Percentiles rank a stretch among this genome's conserved stretches.
phyloP scores from a whole-genome alignment of 2,888 invertebrate species.

The Malthinus flaveolus region DNA sequence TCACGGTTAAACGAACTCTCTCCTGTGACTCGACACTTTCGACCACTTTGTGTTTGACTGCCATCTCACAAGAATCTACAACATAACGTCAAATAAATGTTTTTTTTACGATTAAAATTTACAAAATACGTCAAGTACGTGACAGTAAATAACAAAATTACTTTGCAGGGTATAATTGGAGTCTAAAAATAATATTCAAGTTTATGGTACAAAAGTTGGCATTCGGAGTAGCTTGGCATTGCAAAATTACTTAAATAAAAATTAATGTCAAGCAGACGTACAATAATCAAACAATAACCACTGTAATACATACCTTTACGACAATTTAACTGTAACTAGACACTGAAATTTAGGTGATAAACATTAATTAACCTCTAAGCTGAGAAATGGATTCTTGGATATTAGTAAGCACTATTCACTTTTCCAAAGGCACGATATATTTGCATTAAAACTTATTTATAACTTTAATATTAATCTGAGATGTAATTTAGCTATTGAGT shows the following conservation, averaged over 20 bases:
- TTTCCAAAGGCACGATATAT: no score
- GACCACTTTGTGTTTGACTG: conserved; percentile 62
- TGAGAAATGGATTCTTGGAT: background rate
- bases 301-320: conserved; percentile 6
- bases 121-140: conserved; percentile 10
- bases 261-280: background rate
- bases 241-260: conserved; percentile 4
- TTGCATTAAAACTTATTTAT: no score
- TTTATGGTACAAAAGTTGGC: conserved; percentile 4
- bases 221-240: conserved; percentile 3
- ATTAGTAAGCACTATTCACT: no score
- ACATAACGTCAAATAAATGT: background rate
- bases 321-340: conserved; percentile 16
- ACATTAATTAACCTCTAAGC: conserved; percentile 16
- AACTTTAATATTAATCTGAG: no score
- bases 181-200: conserved; percentile 15
- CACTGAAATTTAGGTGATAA: conserved; percentile 18
- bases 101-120: background rate
- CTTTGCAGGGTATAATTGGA: conserved; percentile 12
- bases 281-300: background rate
- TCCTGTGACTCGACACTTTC: conserved; percentile 55
- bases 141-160: conserved; percentile 25
- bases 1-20: conserved; percentile 57
- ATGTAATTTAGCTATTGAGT: no score
- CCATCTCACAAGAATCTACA: conserved; percentile 52